Conservation (phyloP, 2,113 vertebrate genomes). For the Gulo gulo region DNA sequence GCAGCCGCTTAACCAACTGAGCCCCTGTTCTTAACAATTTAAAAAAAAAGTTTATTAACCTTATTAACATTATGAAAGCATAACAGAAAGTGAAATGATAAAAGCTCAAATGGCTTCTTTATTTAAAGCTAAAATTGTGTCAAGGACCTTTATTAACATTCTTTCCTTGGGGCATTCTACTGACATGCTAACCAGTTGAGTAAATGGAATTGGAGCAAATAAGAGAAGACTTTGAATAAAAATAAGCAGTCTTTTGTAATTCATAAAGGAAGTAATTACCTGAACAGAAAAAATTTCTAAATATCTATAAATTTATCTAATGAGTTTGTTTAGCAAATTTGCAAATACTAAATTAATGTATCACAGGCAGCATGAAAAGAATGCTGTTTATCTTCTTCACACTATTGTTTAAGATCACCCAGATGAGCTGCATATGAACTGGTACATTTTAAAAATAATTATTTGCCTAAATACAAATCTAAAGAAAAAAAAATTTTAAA, state of each 20-base stretch:
- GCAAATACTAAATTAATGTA: neutral
- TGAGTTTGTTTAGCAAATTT: neutral
- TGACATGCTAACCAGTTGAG: neutral
- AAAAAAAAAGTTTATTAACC: neutral
- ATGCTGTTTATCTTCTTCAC: neutral
- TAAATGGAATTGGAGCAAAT: neutral
- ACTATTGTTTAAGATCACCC: neutral
- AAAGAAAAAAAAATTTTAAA: neutral
- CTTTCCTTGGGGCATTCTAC: neutral
- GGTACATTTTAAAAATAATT: neutral
- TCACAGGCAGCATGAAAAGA: neutral
- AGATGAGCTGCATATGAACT: neutral
- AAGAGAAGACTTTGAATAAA: neutral
- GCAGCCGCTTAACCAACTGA: too few relatives aligned
- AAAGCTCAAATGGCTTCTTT: neutral
- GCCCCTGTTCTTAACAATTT: neutral
- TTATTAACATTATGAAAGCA: neutral
- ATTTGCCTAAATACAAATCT: neutral
- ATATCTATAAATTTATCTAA: neutral
- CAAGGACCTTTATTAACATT: neutral
- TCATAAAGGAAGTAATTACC: neutral
- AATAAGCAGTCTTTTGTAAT: neutral
- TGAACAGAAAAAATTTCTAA: neutral
- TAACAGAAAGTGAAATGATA: neutral
- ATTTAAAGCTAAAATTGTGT: neutral